These are phyloP conservation scores for Toxostoma redivivum DNA, from an alignment of 2,113 vertebrate species.

Conservation along the genomic window DNA sequence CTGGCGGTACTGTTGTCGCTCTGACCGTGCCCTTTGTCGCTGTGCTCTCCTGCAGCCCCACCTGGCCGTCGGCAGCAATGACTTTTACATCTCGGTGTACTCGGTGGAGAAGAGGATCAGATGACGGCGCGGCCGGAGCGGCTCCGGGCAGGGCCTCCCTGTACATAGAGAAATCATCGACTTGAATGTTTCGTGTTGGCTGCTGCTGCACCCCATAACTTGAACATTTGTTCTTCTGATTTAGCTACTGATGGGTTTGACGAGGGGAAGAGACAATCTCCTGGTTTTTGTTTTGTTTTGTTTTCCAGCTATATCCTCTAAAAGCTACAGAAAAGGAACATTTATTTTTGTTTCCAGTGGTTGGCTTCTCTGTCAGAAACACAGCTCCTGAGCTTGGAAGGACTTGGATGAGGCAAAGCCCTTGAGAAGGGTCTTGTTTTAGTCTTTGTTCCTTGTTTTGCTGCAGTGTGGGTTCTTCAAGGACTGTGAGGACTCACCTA, in stretches of 20 bases:
- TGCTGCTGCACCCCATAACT: constrained; percentile 78
- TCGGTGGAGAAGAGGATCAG: constrained; percentile 96
- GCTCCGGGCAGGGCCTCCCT: constrained; percentile 38
- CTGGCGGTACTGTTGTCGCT: too few relatives aligned
- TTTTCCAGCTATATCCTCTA: constrained; percentile 18
- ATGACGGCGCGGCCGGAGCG: constrained; percentile 71
- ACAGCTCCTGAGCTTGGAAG: constrained; percentile 71
- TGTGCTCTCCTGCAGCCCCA: constrained; percentile 80
- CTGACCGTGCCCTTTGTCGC: background rate
- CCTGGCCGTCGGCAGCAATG: constrained; percentile 96
- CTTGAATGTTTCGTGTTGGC: constrained; percentile 85
- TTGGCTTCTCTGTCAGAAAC: constrained; percentile 75
- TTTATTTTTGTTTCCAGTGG: constrained; percentile 56
- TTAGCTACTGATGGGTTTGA: constrained; percentile 67
- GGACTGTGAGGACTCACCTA: constrained; percentile 3
- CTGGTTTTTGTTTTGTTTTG: background rate
- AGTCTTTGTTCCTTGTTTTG: background rate
- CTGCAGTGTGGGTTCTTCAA: background rate
- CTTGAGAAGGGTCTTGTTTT: background rate
- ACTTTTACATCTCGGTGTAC: constrained; percentile 99
- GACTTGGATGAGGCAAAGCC: constrained; percentile 13
- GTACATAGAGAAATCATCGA: constrained; percentile 83
- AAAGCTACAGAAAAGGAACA: constrained; percentile 35
- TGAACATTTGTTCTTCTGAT: constrained; percentile 68
- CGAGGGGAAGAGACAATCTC: constrained; percentile 43